Conservation (phyloP, 2,113 vertebrate species). For the Chionodraco myersi region DNA sequence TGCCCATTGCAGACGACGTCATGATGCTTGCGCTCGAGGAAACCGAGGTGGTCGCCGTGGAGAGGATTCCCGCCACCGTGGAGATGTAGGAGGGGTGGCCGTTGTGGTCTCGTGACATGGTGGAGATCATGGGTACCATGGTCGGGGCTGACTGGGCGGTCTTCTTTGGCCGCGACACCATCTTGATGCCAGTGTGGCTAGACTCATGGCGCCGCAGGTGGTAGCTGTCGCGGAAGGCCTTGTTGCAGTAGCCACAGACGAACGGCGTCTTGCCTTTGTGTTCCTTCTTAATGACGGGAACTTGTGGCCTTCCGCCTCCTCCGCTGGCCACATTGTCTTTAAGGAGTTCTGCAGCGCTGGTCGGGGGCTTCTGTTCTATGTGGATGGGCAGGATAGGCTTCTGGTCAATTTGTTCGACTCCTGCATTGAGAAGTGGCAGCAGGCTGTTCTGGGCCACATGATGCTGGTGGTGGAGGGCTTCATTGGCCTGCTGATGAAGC, state of each 20-base stretch:
- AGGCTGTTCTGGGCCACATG: conserved; percentile 98
- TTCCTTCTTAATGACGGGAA: conserved; percentile 96
- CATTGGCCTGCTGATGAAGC: conserved; percentile 91
- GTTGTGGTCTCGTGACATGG: conserved; percentile 92
- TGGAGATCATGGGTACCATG: conserved; percentile 95
- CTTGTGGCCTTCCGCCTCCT: conserved; percentile 75
- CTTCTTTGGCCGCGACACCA: conserved; percentile 98
- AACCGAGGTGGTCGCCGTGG: conserved; percentile 94
- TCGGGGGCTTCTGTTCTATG: conserved; percentile 93
- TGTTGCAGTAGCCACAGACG: conserved; percentile 98
- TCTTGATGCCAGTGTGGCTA: conserved; percentile 98
- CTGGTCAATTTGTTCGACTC: conserved; percentile 93
- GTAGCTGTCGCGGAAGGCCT: conserved; percentile 99
- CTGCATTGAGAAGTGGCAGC: conserved; percentile 95
- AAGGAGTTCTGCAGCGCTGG: conserved; percentile 90
- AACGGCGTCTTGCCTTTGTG: conserved; percentile 97
- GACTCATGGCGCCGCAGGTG: conserved; percentile 98
- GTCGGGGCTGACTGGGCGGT: conserved; percentile 90
- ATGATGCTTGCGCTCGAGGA: conserved; percentile 86
- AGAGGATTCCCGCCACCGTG: conserved; percentile 94
- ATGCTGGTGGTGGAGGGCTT: conserved; percentile 99
- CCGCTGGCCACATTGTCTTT: conserved; percentile 89
- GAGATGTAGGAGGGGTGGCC: conserved; percentile 92
- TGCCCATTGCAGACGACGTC: conserved; percentile 76
- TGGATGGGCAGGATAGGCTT: conserved; percentile 97